phyloP scores from a whole-genome alignment of 2,113 vertebrate species.

The Sander lucioperca region DNA sequence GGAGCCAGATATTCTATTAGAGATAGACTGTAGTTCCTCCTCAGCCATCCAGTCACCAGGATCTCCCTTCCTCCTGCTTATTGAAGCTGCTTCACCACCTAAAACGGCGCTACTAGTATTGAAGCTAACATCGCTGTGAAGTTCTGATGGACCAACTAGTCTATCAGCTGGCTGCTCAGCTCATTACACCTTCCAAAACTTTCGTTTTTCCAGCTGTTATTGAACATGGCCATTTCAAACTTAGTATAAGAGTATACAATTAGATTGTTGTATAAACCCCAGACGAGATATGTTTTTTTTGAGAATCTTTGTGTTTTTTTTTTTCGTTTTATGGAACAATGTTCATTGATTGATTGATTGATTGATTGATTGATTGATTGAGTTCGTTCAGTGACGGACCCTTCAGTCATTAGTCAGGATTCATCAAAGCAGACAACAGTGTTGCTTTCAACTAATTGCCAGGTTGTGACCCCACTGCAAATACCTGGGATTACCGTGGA shows the following conservation, averaged over 20 bases:
- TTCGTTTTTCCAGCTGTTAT: neutral
- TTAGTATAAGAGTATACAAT: neutral
- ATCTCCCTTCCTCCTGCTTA: neutral
- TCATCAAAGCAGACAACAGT: too few relatives aligned
- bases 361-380: too few relatives aligned
- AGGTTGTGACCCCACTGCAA: too few relatives aligned
- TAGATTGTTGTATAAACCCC: too few relatives aligned
- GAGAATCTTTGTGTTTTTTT: too few relatives aligned
- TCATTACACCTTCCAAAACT: neutral
- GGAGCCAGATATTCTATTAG: slow-evolving; percentile 70
- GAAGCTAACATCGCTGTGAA: neutral
- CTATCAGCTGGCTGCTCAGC: neutral
- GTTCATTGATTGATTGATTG: too few relatives aligned
- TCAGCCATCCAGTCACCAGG: slow-evolving; percentile 21
- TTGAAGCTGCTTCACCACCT: slow-evolving; percentile 9
- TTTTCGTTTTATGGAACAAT: too few relatives aligned
- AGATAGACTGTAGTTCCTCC: slow-evolving; percentile 48
- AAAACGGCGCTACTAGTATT: neutral
- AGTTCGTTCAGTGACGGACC: too few relatives aligned
- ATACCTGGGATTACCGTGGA: too few relatives aligned
- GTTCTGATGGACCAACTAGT: neutral
- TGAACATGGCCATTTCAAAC: neutral
- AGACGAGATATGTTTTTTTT: too few relatives aligned
- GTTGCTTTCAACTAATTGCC: too few relatives aligned
- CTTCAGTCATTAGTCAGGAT: too few relatives aligned